Conservation (phyloP, 2,888 invertebrate genomes). For the Plemyria rubiginata region DNA sequence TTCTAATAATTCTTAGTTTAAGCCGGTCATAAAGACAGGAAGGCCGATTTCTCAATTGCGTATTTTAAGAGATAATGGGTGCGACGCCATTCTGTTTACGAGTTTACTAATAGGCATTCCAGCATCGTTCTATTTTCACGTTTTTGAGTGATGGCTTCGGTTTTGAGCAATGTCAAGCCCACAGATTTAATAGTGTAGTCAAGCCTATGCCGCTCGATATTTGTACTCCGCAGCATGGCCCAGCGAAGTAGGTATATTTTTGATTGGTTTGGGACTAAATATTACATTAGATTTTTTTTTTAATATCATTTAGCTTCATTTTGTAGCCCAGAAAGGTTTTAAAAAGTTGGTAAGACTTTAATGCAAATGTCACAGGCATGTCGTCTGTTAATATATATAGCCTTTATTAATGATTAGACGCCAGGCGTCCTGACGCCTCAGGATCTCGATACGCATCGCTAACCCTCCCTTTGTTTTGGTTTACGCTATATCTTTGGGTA, state of each 20-base stretch:
- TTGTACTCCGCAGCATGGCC: too few relatives aligned
- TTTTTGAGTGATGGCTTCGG: conserved; percentile 23
- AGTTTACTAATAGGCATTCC: conserved; percentile 49
- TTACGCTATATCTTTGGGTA: not conserved
- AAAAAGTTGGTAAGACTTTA: too few relatives aligned
- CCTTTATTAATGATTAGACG: conserved; percentile 46
- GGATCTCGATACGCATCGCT: conserved; percentile 33
- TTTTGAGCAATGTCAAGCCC: too few relatives aligned
- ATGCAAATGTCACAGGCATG: not conserved
- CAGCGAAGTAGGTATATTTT: too few relatives aligned
- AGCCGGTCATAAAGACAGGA: conserved; percentile 6
- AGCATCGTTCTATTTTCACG: conserved; percentile 39
- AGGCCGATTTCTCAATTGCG: conserved; percentile 6
- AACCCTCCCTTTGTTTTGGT: conserved; percentile 17
- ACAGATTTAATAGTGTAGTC: too few relatives aligned
- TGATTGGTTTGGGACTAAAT: too few relatives aligned
- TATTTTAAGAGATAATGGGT: conserved; percentile 38
- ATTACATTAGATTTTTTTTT: too few relatives aligned
- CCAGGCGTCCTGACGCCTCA: conserved; percentile 58
- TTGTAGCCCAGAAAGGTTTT: too few relatives aligned
- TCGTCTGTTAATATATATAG: conserved; percentile 37
- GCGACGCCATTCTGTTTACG: conserved; percentile 54
- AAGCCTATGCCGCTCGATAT: too few relatives aligned
- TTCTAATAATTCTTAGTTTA: not conserved
- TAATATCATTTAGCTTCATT: too few relatives aligned